Base-by-base conservation (phyloP, 2,113 vertebrate species). In the Zeus faber region DNA sequence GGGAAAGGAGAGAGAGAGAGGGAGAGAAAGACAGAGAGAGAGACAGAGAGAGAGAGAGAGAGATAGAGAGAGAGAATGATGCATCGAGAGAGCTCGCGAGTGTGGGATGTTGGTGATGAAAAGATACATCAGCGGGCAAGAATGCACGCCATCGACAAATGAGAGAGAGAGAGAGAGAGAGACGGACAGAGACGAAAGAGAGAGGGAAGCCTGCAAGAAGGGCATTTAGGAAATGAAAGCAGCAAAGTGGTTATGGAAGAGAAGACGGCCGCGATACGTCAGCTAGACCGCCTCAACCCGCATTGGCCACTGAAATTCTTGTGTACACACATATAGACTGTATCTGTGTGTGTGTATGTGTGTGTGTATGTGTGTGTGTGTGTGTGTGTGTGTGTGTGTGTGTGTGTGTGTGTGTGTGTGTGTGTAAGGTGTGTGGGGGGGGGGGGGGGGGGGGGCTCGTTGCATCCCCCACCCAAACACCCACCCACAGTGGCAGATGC, bases 401-500 rank as follows among this genome's bases (percentile, higher is more conserved):
- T 25, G 35, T 48, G 50, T 13, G 29, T 41, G 60, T 40, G 49
- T 60, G 53, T 18, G 11, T 11, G 7, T 16, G 41, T 46, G 1
- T 52, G 52, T 35, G 39, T 41, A 55, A 53, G 44, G 52, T 57
- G 50, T 47, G 46, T 25, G 54, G 40, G 47, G 49, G 52, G 46
- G 37, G 50, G 29, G 43, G 65, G 58, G 54, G 63, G 49, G 24
- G 21, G 50, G 53, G 21, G 46, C 22, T 27, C 44, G 50, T 13
- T 37, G 37, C 21, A 20, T 71, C 50, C 58, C 57, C 64, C 44
- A 27, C n/a, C n/a, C n/a, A n/a, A n/a, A n/a, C n/a, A n/a, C n/a
- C n/a, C n/a, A n/a, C 64, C 62, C 59, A 72, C 62, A 60, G 74
- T 67, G 61, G 72, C 84, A 88, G 86, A 84, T 84, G 84, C 70